phyloP scores from a whole-genome alignment of 2,113 vertebrate genomes.

The Eclectus roratus region DNA sequence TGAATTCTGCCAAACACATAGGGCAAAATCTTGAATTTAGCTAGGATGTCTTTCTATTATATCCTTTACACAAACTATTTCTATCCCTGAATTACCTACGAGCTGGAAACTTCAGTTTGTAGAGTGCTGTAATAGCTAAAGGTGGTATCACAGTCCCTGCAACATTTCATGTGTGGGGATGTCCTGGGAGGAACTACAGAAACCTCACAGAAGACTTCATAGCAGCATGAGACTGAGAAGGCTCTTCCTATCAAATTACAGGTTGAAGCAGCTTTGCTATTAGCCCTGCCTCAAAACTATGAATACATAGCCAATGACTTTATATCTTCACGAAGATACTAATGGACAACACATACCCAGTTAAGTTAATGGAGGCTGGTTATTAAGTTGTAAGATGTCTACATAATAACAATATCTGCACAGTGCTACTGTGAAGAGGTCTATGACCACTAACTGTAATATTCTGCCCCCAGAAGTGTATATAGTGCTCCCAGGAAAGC shows the following conservation, averaged over 20 bases:
- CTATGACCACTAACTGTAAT: neutral
- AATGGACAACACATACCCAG: neutral
- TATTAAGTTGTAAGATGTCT: neutral
- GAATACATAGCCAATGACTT: neutral
- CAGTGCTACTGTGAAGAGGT: neutral
- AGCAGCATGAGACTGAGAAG: neutral
- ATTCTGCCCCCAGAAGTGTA: neutral
- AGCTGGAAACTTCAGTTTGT: neutral
- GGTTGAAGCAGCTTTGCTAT: neutral
- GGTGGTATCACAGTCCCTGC: neutral
- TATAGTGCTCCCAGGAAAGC: neutral
- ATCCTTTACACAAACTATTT: neutral
- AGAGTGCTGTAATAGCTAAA: neutral
- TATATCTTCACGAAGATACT: neutral
- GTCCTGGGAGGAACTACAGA: neutral
- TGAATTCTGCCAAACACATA: neutral
- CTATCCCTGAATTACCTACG: neutral
- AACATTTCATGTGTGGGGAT: neutral
- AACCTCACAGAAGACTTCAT: neutral
- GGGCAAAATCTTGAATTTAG: neutral
- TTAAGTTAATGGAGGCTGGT: neutral
- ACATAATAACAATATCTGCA: neutral
- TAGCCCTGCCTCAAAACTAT: neutral
- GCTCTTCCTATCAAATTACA: neutral
- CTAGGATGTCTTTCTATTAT: neutral